A percentile compares a stretch with the other conserved stretches of the same genome.
These are phyloP conservation scores for Lycocorax pyrrhopterus DNA, from an alignment of 2,113 vertebrate species.

Conservation along the genomic window DNA sequence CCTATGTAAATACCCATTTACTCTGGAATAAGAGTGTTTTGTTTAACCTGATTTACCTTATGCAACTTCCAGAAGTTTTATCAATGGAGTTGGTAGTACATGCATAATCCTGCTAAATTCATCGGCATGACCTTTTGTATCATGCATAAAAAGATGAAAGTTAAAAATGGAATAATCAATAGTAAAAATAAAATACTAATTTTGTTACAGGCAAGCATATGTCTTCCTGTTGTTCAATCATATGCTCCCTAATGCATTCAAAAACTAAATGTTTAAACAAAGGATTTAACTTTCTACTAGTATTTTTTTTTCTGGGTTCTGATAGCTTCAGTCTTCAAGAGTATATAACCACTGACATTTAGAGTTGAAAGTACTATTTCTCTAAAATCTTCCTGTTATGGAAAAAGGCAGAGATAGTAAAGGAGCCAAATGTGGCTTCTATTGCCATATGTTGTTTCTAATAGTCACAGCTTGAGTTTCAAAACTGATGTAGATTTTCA, in stretches of 20 bases:
- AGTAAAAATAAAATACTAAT: background rate
- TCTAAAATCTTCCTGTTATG: background rate
- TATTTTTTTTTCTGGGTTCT: background rate
- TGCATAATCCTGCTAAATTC: background rate
- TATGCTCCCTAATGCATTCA: background rate
- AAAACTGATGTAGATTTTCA: background rate
- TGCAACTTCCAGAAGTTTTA: background rate
- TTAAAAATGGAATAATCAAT: background rate
- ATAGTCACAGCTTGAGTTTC: constrained; percentile 19
- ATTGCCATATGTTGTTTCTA: constrained; percentile 28
- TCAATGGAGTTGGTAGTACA: background rate
- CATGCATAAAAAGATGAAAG: background rate
- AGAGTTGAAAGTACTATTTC: background rate
- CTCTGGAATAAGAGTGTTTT: background rate
- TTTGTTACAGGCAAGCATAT: background rate
- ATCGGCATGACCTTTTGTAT: background rate
- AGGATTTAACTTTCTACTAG: background rate
- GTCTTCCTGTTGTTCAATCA: background rate
- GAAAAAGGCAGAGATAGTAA: background rate
- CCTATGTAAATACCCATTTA: background rate
- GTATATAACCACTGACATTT: background rate
- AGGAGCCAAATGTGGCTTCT: background rate
- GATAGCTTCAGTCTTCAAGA: background rate
- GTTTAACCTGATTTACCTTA: background rate
- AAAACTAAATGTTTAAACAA: background rate